Percentiles rank a stretch among this genome's conserved stretches.
Evolutionary conservation across 2,797 vertebrate genomes (phyloP).

Genomic region (Rhinatrema bivittatum): DNA sequence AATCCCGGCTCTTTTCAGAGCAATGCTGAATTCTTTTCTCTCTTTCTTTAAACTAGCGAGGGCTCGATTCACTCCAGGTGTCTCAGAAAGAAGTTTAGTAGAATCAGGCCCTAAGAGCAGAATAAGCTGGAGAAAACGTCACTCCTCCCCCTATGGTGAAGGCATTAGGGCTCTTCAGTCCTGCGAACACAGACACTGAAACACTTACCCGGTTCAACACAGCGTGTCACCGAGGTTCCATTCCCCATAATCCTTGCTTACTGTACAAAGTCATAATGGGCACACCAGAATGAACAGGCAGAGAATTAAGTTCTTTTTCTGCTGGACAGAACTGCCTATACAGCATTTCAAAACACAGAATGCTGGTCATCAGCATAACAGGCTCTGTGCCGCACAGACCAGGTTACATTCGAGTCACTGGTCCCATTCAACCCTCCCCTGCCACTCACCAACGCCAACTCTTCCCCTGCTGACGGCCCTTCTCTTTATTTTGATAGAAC

Average conservation of each 20-base stretch:
- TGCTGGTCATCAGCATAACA: slow-evolving; percentile 78
- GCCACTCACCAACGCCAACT: slow-evolving; percentile 64
- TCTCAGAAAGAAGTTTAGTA: too few species aligned
- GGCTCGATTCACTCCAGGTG: too few species aligned
- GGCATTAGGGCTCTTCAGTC: too few species aligned
- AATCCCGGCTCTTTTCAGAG: too few species aligned
- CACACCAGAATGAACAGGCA: slow-evolving; percentile 69
- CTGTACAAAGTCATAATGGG: slow-evolving; percentile 68
- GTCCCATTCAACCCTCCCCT: slow-evolving; percentile 72
- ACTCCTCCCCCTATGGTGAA: too few species aligned
- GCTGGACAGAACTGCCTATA: slow-evolving; percentile 74
- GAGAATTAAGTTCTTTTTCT: slow-evolving; percentile 72
- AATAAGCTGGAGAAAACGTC: too few species aligned
- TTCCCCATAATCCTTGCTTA: slow-evolving; percentile 52
- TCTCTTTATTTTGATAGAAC: slow-evolving; percentile 59
- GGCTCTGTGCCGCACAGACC: slow-evolving; percentile 76
- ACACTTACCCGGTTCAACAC: slow-evolving; percentile 29
- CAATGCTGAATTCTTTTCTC: too few species aligned
- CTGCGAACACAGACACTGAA: too few species aligned
- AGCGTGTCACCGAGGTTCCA: slow-evolving; percentile 35
- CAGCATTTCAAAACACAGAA: slow-evolving; percentile 57
- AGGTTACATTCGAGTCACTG: slow-evolving; percentile 89
- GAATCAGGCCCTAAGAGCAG: too few species aligned
- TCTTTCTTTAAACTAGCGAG: too few species aligned
- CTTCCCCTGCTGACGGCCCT: slow-evolving; percentile 56